Base-by-base conservation (phyloP, 2,888 invertebrate genomes). In the Ophioninae sp. region DNA sequence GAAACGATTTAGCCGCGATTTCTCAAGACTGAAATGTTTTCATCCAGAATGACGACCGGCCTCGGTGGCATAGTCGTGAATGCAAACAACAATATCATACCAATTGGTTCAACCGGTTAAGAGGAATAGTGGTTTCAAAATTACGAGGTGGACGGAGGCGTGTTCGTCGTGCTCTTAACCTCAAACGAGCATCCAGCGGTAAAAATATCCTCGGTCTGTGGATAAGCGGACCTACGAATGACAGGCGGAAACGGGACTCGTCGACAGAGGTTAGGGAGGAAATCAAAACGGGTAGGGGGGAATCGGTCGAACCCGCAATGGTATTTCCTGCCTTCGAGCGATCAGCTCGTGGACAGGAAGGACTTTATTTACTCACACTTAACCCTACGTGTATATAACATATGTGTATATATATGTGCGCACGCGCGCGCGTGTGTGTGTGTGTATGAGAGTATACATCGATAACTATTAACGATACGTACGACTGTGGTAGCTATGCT, bases 401-500 rank as follows among this genome's bases (percentile, higher is more conserved):
- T 44, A 2, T 44, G 10, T 50, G 13, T 5, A 50, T 50, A 50
- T 50, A 17, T 10, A 13, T 6, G 50, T 13, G 50, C 17, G 13
- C 17, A 13, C 13, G 13, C 13, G 50, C 13, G 50, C 13, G 50
- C 6, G 50, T 13, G 50, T 13, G 50, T 13, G 50, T 17, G 50
- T 50, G 17, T 50, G 17, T 41, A 6, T 41, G 8, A 3, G 8
- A 3, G 10, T 91, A 87, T 20, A 57, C 56, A 37, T 65, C 65
- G 30, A 76, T 91, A 91, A 91, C 91, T 91, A 91, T 91, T 91
- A 92, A 92, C 91, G 92, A 93, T 93, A 93, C 92, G 93, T 93
- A 93, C 92, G 93, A 92, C 93, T 93, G 93, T 93, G 93, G 93
- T 93, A 93, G 93, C 93, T 93, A 93, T 93, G 93, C 92, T 93